Percentiles rank a stretch among this genome's conserved stretches.
These are phyloP conservation scores for Nebria ingens DNA, from an alignment of 1,140 invertebrate genomes.

Conservation along the genomic window DNA sequence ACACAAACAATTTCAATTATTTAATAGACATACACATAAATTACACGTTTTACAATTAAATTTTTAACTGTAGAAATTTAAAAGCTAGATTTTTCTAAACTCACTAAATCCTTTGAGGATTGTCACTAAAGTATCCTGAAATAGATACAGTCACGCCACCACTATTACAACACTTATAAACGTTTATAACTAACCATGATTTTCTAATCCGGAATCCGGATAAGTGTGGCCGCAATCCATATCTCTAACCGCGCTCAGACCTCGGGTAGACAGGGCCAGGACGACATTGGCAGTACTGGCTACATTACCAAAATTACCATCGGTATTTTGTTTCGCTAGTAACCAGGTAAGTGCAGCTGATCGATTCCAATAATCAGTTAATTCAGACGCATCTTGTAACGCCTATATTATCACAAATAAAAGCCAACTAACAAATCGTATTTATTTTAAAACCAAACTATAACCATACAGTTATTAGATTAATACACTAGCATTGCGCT, in stretches of 20 bases:
- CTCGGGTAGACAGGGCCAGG: constrained; percentile 49
- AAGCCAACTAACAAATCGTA: constrained; percentile 15
- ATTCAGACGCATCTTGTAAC: constrained; percentile 55
- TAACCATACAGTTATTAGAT: too few species aligned
- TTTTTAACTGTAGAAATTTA: too few species aligned
- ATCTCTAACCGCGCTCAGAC: constrained; percentile 53
- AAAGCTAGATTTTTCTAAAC: constrained; percentile 28
- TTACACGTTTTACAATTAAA: too few species aligned
- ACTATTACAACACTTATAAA: not conserved
- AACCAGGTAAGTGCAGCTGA: constrained; percentile 63
- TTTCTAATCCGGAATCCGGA: constrained; percentile 26
- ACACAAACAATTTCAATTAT: constrained; percentile 13
- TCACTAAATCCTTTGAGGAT: not conserved
- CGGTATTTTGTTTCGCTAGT: constrained; percentile 54
- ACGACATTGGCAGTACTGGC: constrained; percentile 64
- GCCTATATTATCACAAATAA: constrained; percentile 40
- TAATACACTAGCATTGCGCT: too few species aligned
- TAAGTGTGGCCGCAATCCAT: constrained; percentile 51
- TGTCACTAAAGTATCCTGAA: too few species aligned
- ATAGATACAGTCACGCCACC: too few species aligned
- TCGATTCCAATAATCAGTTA: constrained; percentile 57
- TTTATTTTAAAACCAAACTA: not conserved
- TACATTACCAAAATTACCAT: constrained; percentile 67
- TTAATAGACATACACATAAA: not conserved
- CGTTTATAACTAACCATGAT: constrained; percentile 25